Evolutionary conservation across 2,888 invertebrate species (phyloP), one percentile per base, ranked within the genome.

Genomic region (Mythimna albipuncta): DNA sequence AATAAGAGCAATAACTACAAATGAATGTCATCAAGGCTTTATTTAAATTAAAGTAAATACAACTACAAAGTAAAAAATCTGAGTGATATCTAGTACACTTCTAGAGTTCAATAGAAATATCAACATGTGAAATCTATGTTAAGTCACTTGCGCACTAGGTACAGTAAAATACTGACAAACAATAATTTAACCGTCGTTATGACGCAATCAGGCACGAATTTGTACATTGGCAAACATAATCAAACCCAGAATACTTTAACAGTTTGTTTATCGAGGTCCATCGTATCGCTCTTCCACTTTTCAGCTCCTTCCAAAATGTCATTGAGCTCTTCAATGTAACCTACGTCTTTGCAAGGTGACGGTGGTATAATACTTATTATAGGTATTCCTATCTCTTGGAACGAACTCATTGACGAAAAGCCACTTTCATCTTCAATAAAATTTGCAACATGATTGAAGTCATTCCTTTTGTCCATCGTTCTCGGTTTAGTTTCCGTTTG

Each of bases 321-420:
- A 7, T 91, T 83, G 52, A 93, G 89, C 50, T 92, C 93, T 63
- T 93, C 92, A 73, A 93, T 88, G 77, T 91, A 95, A 16, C 87
- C 90, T n/a, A 94, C 90, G 86, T 95, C 95, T 85, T 95, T 94
- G 72, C 94, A 93, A 19, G 96, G 96, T 35, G 96, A 95, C 73
- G 96, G 95, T 83, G 96, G 96, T 88, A 95, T 95, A 70, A 95
- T 94, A 79, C 94, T 95, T 90, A 96, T 96, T 65, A 96, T 94
- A 21, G 98, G 98, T 87, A 98, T 95, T 16, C 98, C 98, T 63
- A 98, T 97, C 89, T 98, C 98, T 93, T 98, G 98, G 90, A 98
- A 98, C 10, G 98, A 98, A 91, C 97, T 98, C 97, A 98, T 98
- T 11, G 98, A 98, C 19, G 98, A 98, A 93, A 98, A 98, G 44